Percentiles rank a stretch among this genome's conserved stretches.
phyloP scores from a whole-genome alignment of 2,797 vertebrate species.

The Pachyuromys duprasi region DNA sequence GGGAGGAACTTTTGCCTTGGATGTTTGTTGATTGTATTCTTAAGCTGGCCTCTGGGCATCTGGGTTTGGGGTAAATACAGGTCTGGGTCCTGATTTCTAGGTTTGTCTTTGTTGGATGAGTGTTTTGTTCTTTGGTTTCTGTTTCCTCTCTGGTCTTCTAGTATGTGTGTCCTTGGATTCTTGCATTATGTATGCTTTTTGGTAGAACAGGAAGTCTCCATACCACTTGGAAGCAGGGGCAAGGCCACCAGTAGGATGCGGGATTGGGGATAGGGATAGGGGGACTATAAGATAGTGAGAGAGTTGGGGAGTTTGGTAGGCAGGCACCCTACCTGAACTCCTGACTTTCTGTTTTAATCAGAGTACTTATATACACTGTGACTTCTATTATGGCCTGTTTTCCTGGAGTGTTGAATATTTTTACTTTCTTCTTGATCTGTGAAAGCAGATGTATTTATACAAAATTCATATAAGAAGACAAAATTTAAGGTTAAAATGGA shows the following conservation, averaged over 20 bases:
- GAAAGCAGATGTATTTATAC: slow-evolving; percentile 8
- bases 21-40: too few relatives aligned
- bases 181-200: not conserved
- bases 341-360: slow-evolving; percentile 25
- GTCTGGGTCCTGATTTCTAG: too few relatives aligned
- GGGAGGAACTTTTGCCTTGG: too few relatives aligned
- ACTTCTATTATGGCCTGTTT: not conserved
- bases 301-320: not conserved
- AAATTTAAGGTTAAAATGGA: slow-evolving; percentile 42
- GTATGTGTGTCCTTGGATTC: not conserved
- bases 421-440: slow-evolving; percentile 16
- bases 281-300: not conserved
- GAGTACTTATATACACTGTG: not conserved
- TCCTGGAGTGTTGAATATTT: slow-evolving; percentile 3
- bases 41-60: too few relatives aligned
- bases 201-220: not conserved
- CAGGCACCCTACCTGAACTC: not conserved
- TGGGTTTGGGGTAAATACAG: too few relatives aligned
- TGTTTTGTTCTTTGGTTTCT: not conserved
- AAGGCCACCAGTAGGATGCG: not conserved
- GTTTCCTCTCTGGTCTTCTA: not conserved
- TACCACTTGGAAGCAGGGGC: not conserved
- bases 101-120: not conserved
- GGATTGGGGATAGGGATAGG: not conserved
- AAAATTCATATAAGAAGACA: slow-evolving; percentile 34